Evolutionary conservation across 1,140 invertebrate species (phyloP).

Genomic region (Panonychus citri): DNA sequence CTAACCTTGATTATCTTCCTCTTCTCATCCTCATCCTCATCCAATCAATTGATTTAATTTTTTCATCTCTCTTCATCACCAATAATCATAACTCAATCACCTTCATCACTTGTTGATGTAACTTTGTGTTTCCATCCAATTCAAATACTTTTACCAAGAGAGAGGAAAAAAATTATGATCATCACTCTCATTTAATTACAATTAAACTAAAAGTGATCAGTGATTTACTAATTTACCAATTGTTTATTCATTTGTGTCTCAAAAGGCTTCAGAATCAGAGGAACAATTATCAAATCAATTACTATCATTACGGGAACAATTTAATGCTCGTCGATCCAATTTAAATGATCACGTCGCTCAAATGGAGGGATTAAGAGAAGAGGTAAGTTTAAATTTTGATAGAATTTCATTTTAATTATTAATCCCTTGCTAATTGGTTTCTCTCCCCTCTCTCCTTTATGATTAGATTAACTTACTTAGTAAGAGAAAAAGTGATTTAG

Average conservation of each 20-base stretch:
- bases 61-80: too few relatives aligned
- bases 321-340: conserved; percentile 42
- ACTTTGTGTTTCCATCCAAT: too few relatives aligned
- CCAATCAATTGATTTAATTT: too few relatives aligned
- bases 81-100: too few relatives aligned
- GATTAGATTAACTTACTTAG: conserved; percentile 48
- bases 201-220: too few relatives aligned
- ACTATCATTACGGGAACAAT: conserved; percentile 55
- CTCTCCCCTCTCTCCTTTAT: conserved; percentile 4
- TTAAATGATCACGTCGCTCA: conserved; percentile 65
- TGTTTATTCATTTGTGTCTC: neutral
- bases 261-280: conserved; percentile 42
- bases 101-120: too few relatives aligned
- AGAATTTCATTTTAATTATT: conserved; percentile 7
- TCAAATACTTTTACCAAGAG: too few relatives aligned
- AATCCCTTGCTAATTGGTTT: neutral
- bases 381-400: too few relatives aligned
- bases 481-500: conserved; percentile 59
- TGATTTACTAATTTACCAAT: neutral
- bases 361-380: conserved; percentile 59
- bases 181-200: too few relatives aligned
- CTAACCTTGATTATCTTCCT: too few relatives aligned
- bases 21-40: too few relatives aligned
- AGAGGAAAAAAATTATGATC: too few relatives aligned
- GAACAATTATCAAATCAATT: conserved; percentile 51